Evolutionary conservation across 37 sponge, comb jelly and placozoan species (phyloP), one percentile per base, ranked within the genome.

Genomic region (Theonella swinhoei): DNA sequence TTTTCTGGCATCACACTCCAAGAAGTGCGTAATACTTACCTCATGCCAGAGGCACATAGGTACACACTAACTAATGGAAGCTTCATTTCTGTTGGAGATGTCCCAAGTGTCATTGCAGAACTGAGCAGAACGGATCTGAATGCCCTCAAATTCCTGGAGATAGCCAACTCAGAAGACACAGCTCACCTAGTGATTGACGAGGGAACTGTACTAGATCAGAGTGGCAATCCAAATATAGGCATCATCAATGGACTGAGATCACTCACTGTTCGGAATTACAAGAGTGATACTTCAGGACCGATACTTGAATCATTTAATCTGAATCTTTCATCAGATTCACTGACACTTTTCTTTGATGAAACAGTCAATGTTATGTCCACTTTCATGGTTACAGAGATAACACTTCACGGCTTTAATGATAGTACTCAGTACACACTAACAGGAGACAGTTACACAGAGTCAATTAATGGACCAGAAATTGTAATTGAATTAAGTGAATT

Each of bases 321-420:
- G 42, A 80, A 96, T 61, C 80, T 96, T 22, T 91, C 92, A 1
- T 35, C 89, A 34, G 90, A 91, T 28, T 58, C 68, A 5, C 87
- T 96, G 69, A 85, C 87, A 4, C 76, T 96, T 4, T 80, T 62
- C 40, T 96, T 96, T 84, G 89, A 87, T 67, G 97, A 96, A 71
- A 91, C 94, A 38, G 94, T 96, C 0, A 36, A 77, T 30, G 37
- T 75, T 25, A 78, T 79, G 39, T 68, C 69, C 0, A 89, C 92
- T 60, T 40, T 96, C 17, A 69, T 89, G 70, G 92, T 96, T 9
- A 85, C 65, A 2, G 41, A 78, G 37, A 81, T 96, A n/a, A 87
- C 80, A 26, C 75, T 96, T 4, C 78, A 63, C 26, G 77, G 60
- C 8, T 73, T 31, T 19, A 83, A 87, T 59, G 34, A 75, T 61